Percentiles rank a stretch among this genome's conserved stretches.
phyloP scores from a whole-genome alignment of 2,113 vertebrate genomes.

The Silurus meridionalis region DNA sequence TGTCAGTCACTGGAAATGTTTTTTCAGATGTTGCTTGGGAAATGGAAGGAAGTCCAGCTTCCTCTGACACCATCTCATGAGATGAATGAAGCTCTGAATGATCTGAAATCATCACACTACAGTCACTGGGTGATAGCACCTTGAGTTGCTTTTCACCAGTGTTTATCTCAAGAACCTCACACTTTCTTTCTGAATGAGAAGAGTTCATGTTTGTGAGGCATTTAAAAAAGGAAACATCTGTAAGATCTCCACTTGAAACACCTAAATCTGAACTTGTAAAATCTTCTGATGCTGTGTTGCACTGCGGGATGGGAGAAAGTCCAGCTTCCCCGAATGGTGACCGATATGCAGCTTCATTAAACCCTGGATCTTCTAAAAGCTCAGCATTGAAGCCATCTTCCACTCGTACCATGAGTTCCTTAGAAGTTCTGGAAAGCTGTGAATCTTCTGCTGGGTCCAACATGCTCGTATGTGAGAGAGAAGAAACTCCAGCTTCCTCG shows the following conservation, averaged over 20 bases:
- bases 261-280: slow-evolving; percentile 6
- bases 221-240: not conserved
- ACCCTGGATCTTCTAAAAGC: not conserved
- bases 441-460: not conserved
- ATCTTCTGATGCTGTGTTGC: not conserved
- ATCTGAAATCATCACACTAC: not conserved
- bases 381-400: not conserved
- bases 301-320: slow-evolving; percentile 32
- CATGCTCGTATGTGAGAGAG: not conserved
- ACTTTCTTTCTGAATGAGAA: not conserved
- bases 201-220: not conserved
- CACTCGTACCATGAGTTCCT: slow-evolving; percentile 4
- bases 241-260: not conserved
- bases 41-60: not conserved
- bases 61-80: not conserved
- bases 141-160: not conserved
- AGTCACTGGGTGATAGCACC: not conserved
- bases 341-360: not conserved
- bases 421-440: slow-evolving; percentile 6
- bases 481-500: slow-evolving; percentile 45
- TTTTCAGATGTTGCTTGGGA: not conserved
- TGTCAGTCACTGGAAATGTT: not conserved
- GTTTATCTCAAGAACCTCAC: slow-evolving; percentile 3
- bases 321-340: slow-evolving; percentile 33
- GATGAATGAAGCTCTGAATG: not conserved